A percentile compares a stretch with the other conserved stretches of the same genome.
Evolutionary conservation across 2,797 vertebrate species (phyloP).

Genomic region (Anabas testudineus): DNA sequence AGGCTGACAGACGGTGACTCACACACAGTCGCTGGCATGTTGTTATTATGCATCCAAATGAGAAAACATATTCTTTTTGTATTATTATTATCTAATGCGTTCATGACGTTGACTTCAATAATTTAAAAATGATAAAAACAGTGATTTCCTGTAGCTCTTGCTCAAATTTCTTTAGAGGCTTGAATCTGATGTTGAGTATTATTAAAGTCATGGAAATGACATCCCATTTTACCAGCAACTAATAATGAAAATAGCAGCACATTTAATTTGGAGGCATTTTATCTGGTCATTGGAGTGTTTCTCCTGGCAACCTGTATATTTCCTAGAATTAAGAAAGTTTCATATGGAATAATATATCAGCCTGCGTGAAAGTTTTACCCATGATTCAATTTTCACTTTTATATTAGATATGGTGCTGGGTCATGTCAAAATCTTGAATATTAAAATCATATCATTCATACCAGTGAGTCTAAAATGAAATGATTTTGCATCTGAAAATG

Average conservation of each 20-base stretch:
- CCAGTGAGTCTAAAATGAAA: constrained; percentile 12
- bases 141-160: constrained; percentile 62
- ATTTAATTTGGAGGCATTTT: constrained; percentile 26
- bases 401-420: constrained; percentile 21
- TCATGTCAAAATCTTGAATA: constrained; percentile 7
- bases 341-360: constrained; percentile 10
- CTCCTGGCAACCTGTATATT: background rate
- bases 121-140: constrained; percentile 46
- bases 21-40: background rate
- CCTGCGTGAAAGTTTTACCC: constrained; percentile 16
- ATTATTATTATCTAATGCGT: constrained; percentile 28
- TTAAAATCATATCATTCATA: background rate
- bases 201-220: constrained; percentile 58
- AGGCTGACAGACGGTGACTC: constrained; percentile 14
- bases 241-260: constrained; percentile 55
- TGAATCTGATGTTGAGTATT: constrained; percentile 59
- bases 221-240: constrained; percentile 35
- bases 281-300: constrained; percentile 17
- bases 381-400: constrained; percentile 10
- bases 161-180: constrained; percentile 32
- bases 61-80: constrained; percentile 8
- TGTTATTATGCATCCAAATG: constrained; percentile 19
- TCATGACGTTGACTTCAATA: constrained; percentile 53
- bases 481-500: background rate
- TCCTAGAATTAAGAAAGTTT: constrained; percentile 12